phyloP scores from a whole-genome alignment of 2,888 invertebrate genomes.

The Pilophorus perplexus region DNA sequence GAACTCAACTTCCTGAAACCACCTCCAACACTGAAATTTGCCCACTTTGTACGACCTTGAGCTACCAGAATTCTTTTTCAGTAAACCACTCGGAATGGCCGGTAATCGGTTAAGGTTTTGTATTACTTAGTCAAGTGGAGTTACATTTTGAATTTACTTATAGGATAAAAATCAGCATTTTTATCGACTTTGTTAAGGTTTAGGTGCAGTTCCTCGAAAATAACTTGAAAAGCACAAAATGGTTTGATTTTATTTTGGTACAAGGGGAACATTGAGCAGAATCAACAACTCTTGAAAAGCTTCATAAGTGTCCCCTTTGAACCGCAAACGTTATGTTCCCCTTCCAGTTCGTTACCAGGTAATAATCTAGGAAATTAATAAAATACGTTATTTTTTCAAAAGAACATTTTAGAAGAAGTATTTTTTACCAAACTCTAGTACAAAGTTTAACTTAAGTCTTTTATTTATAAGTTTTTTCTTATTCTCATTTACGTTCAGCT shows the following conservation, averaged over 20 bases:
- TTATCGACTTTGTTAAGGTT: no score
- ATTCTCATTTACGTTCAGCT: no score
- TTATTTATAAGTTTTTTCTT: no score
- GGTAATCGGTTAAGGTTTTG: no score
- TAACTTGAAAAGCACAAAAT: no score
- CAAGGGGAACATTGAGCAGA: no score
- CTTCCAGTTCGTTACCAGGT: background rate
- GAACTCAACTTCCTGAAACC: background rate
- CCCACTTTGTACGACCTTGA: background rate
- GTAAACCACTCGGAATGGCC: no score
- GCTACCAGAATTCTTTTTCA: constrained; percentile 16
- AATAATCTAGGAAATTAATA: background rate
- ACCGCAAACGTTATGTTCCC: background rate
- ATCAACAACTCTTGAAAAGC: background rate
- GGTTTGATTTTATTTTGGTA: no score
- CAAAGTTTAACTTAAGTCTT: constrained; percentile 28
- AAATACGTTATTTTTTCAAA: constrained; percentile 12
- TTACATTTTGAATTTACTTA: no score
- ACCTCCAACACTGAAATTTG: background rate
- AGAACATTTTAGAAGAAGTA: constrained; percentile 7
- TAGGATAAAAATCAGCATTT: no score
- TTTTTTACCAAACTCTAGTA: constrained; percentile 34
- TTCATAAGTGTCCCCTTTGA: background rate
- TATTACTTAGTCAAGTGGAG: no score
- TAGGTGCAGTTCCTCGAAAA: no score